These are phyloP conservation scores for Enteromius trimaculatus DNA, from an alignment of 2,797 vertebrate species.

Conservation along the genomic window DNA sequence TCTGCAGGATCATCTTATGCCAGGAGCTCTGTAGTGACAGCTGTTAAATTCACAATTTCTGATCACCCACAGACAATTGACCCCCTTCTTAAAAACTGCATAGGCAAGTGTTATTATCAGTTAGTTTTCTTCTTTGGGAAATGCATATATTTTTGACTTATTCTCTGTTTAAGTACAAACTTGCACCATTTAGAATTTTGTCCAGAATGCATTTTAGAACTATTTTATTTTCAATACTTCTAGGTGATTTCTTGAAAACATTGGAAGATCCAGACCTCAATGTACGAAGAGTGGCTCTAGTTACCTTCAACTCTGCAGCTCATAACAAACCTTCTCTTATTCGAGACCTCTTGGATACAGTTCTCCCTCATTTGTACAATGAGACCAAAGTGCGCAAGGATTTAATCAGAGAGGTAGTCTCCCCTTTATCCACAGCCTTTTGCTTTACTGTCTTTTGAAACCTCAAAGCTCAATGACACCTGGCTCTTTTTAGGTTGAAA, in stretches of 20 bases:
- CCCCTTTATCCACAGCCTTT: background rate
- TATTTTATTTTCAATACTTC: conserved; percentile 34
- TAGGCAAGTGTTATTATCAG: conserved; percentile 79
- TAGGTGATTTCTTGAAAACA: conserved; percentile 92
- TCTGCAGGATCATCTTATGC: conserved; percentile 92
- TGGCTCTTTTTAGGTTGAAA: conserved; percentile 82
- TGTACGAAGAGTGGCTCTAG: conserved; percentile 88
- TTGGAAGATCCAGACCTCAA: conserved; percentile 92
- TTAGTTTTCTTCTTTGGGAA: background rate
- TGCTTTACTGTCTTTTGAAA: background rate
- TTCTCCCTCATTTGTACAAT: conserved; percentile 91
- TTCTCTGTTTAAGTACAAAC: background rate
- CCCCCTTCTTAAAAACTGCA: conserved; percentile 96
- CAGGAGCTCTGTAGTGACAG: conserved; percentile 96
- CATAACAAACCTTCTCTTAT: conserved; percentile 92
- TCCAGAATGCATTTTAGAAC: background rate
- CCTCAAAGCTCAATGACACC: background rate
- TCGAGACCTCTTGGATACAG: conserved; percentile 88
- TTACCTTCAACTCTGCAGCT: conserved; percentile 91
- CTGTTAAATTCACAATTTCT: conserved; percentile 98
- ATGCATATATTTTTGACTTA: background rate
- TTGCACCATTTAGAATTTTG: background rate
- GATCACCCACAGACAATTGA: conserved; percentile 97
- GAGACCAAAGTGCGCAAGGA: conserved; percentile 94
- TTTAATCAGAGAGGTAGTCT: conserved; percentile 87